A percentile compares a stretch with the other conserved stretches of the same genome.
phyloP scores from a whole-genome alignment of 1,140 invertebrate species.

The Eupristina koningsbergeri region DNA sequence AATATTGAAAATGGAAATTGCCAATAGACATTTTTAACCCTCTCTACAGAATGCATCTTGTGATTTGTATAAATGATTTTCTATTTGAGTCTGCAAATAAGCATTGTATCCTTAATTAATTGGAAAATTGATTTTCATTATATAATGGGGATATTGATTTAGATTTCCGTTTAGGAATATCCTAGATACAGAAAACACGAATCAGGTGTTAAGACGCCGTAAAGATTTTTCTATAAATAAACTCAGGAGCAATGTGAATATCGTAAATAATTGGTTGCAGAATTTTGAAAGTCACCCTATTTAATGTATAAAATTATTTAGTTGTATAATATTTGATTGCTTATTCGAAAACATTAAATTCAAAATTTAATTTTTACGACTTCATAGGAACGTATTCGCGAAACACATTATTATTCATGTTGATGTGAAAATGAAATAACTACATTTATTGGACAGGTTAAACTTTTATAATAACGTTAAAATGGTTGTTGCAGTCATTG shows the following conservation, averaged over 20 bases:
- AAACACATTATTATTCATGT: not conserved
- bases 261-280: slow-evolving; percentile 3
- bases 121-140: not conserved
- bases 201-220: too few species aligned
- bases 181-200: not conserved
- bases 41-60: too few species aligned
- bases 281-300: slow-evolving; percentile 21
- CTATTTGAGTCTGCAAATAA: not conserved
- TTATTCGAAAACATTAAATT: not conserved
- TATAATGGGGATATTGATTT: not conserved
- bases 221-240: not conserved
- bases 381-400: not conserved
- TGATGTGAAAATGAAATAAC: not conserved
- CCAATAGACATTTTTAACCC: not conserved
- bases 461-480: not conserved
- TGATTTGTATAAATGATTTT: too few species aligned
- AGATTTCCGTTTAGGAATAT: not conserved
- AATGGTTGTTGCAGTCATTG: too few species aligned
- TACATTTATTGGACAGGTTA: not conserved
- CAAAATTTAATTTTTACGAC: not conserved
- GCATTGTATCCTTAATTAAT: not conserved
- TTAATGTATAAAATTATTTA: not conserved
- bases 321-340: slow-evolving; percentile 26
- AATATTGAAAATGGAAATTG: not conserved
- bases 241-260: not conserved